Percentiles rank a stretch among this genome's conserved stretches.
Evolutionary conservation across 2,797 vertebrate genomes (phyloP).

Genomic region (Poecilia velifera): DNA sequence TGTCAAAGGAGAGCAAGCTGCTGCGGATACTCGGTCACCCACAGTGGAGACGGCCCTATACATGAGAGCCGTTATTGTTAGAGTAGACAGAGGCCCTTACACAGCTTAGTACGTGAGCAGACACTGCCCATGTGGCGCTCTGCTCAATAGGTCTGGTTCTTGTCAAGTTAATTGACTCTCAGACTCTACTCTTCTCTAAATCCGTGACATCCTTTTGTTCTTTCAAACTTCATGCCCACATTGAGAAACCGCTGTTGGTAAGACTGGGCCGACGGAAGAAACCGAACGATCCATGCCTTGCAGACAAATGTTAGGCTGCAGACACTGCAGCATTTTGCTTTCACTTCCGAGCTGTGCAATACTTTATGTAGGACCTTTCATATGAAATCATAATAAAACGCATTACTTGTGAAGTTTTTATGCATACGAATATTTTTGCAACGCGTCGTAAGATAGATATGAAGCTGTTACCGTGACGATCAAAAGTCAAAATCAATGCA

Average conservation of each 20-base stretch:
- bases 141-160: slow-evolving; percentile 38
- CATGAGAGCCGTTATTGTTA: slow-evolving; percentile 70
- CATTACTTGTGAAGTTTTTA: background rate
- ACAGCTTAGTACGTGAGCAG: slow-evolving; percentile 38
- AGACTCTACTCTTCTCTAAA: slow-evolving; percentile 38
- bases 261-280: background rate
- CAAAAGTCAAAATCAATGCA: background rate
- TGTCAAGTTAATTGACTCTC: slow-evolving; percentile 44
- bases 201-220: slow-evolving; percentile 47
- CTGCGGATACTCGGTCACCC: slow-evolving; percentile 22
- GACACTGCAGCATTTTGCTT: background rate
- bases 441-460: background rate
- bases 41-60: slow-evolving; percentile 26
- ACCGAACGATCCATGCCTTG: background rate
- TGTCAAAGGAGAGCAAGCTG: slow-evolving; percentile 56
- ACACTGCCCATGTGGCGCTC: slow-evolving; percentile 42
- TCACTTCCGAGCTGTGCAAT: background rate
- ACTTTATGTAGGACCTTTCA: background rate
- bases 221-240: slow-evolving; percentile 10
- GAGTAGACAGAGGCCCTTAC: slow-evolving; percentile 55
- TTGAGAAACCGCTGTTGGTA: background rate
- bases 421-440: background rate
- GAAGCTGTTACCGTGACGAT: background rate
- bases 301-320: background rate
- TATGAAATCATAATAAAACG: background rate